Percentiles rank a stretch among this genome's conserved stretches.
Evolutionary conservation across 2,888 invertebrate genomes (phyloP).

Genomic region (Ligdia adustata): DNA sequence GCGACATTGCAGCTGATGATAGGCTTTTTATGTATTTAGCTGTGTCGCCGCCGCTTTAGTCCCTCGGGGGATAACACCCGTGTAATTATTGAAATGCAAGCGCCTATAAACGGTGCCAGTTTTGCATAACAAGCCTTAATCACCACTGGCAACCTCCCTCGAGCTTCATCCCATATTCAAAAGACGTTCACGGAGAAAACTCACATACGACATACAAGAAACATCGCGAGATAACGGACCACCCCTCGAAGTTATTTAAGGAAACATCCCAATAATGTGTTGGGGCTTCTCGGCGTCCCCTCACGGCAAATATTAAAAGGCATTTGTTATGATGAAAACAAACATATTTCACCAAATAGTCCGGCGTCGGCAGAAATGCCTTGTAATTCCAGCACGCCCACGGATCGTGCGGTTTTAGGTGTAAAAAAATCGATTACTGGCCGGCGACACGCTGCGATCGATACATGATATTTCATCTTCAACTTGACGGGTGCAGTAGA

Average conservation of each 20-base stretch:
- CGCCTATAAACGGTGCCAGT: conserved; percentile 50
- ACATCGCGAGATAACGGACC: conserved; percentile 56
- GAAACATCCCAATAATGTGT: conserved; percentile 64
- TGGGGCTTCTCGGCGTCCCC: conserved; percentile 54
- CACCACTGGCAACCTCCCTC: conserved; percentile 42
- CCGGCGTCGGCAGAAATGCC: conserved; percentile 75
- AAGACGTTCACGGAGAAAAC: conserved; percentile 27
- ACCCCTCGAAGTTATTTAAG: conserved; percentile 72
- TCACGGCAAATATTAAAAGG: conserved; percentile 58
- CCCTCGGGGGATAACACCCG: conserved; percentile 37
- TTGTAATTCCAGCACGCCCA: conserved; percentile 77
- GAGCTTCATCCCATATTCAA: conserved; percentile 27
- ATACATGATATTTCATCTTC: conserved; percentile 79
- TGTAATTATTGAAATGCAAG: conserved; percentile 47
- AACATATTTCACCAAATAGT: conserved; percentile 77
- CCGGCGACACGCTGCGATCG: conserved; percentile 82
- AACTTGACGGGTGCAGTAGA: conserved; percentile 68
- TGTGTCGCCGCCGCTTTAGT: conserved; percentile 37
- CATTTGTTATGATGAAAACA: conserved; percentile 75
- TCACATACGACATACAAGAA: conserved; percentile 43
- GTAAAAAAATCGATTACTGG: conserved; percentile 83
- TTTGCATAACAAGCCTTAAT: conserved; percentile 68
- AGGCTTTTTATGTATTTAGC: conserved; percentile 49
- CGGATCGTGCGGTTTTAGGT: conserved; percentile 79
- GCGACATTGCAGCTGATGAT: conserved; percentile 48